Evolutionary conservation across 2,797 vertebrate species (phyloP).

Genomic region (Phataginus tricuspis): DNA sequence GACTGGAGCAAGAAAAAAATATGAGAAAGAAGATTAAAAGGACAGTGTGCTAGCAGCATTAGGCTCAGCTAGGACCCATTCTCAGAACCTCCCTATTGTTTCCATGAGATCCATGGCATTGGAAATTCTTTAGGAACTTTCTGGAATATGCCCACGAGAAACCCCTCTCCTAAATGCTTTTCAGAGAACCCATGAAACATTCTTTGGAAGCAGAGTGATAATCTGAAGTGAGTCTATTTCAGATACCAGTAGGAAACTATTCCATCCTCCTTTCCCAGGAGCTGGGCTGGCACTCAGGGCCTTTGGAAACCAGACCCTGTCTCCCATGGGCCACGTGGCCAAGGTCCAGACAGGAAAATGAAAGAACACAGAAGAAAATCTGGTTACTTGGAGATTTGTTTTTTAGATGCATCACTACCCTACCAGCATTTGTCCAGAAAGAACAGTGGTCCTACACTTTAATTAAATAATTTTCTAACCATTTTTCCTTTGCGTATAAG

Average conservation of each 20-base stretch:
- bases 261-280: background rate
- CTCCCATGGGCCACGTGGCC: background rate
- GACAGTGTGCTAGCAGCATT: background rate
- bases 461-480: background rate
- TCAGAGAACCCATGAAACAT: background rate
- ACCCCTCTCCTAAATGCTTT: background rate
- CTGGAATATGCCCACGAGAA: background rate
- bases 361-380: background rate
- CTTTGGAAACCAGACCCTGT: background rate
- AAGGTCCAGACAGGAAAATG: background rate
- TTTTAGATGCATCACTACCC: background rate
- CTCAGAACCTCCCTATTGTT: background rate
- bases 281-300: background rate
- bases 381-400: background rate
- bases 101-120: rapidly evolving
- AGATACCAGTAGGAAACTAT: background rate
- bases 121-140: background rate
- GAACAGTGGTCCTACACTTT: background rate
- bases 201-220: background rate
- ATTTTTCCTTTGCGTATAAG: background rate
- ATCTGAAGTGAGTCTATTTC: background rate
- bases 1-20: background rate
- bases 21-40: background rate
- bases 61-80: background rate
- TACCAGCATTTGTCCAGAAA: background rate